Base-by-base conservation (phyloP, 2,797 vertebrate genomes). In the Denticeps clupeoides region DNA sequence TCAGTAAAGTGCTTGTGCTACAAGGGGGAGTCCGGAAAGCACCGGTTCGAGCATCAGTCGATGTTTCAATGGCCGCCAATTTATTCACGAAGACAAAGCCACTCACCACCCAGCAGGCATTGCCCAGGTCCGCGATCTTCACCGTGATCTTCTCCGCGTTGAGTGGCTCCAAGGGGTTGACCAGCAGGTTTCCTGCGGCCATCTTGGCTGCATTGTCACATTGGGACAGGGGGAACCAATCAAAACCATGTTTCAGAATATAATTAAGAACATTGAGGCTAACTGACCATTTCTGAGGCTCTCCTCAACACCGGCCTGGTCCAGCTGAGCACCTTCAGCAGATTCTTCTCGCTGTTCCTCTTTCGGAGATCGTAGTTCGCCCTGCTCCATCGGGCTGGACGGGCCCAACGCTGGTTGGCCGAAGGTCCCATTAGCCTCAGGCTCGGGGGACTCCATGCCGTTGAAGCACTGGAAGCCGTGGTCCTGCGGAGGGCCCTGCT, bases 101-200 rank as follows among this genome's bases (percentile, higher is more conserved):
- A 86, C 93, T 95, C 80, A 98, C 94, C 88, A 97, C 91, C 95
- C 95, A 99, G 78, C 95, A 99, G 62, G 95, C 94, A 28, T 99
- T 99, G 70, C 95, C 95, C 72, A 99, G 82, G 69, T 99, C 95
- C 42, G 95, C 95, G 57, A 99, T 95, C 87, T 99, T 99, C 77
- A 99, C 95, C 81, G 86, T 89, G 72, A 99, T 90, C 71, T 91
- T 89, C 61, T 95, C 91, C 63, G 90, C 83, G 68, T 99, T 99
- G 69, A 86, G 68, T 64, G 92, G 90, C 66, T 99, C 94, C 69
- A 99, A 87, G 47, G 95, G 95, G 84, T 98, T 99, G 70, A 96
- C 73, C 41, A 99, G 82, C 68, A 96, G 84, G 70, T 85, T 88
- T 59, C 90, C 90, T 68, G 90, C 90, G 68, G 86, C 62, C 47